Evolutionary conservation across 2,888 invertebrate genomes (phyloP), one percentile per base, ranked within the genome.

Genomic region (Lasioglossum pauxillum): DNA sequence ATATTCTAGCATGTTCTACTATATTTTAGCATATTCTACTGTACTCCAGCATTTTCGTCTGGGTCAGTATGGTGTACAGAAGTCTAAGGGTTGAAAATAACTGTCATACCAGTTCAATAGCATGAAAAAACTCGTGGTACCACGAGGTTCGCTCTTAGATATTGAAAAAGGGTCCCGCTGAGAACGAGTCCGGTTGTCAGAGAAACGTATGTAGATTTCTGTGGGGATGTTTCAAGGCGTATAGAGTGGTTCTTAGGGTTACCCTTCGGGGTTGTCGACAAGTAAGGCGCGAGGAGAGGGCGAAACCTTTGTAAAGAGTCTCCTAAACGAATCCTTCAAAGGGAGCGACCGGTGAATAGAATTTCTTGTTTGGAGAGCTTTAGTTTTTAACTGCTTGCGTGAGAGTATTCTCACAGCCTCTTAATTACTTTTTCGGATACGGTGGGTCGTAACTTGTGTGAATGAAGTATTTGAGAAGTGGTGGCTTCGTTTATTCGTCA

Each of bases 301-400:
- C 38, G 69, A 69, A 41, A 69, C 69, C 69, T 41, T 69, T 69
- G 69, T 69, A 69, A 69, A 69, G 69, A 69, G 38, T 38, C 69
- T 69, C 69, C 69, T 69, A 69, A 69, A 69, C 69, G 69, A 69
- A 69, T 69, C 69, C 69, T 69, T 69, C 38, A 41, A 41, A 69
- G 69, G 69, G 69, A 38, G 38, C 35, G 67, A 69, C 41, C n/a
- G 41, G 41, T n/a, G 69, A 69, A 69, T 69, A 69, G 69, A 41
- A 69, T 69, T 41, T 69, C 41, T 69, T 38, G 41, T 69, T 69
- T 69, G 38, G 23, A 69, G 69, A 41, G 69, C 69, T 69, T 69
- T 41, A 69, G 69, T 69, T 69, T 69, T 69, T 69, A 67, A 53
- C 64, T 67, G 38, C n/a, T n/a, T 23, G 31, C 31, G 46, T n/a